phyloP scores from a whole-genome alignment of 2,888 invertebrate genomes.

The Pardosa pseudoannulata region DNA sequence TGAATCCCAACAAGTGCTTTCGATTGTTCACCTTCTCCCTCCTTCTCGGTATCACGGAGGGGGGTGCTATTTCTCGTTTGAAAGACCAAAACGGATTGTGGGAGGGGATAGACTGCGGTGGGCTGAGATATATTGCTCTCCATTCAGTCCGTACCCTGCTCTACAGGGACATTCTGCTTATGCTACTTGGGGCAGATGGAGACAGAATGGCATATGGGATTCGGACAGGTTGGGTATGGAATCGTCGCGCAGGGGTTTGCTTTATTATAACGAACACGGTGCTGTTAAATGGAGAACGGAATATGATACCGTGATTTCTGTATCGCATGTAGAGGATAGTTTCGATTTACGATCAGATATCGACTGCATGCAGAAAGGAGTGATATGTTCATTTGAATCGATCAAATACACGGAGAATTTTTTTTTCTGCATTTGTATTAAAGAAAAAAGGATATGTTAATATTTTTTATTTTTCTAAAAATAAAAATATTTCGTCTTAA shows the following conservation, averaged over 20 bases:
- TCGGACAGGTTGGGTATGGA: slow-evolving; percentile 32
- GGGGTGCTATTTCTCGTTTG: background rate
- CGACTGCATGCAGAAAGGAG: background rate
- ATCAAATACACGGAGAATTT: too few species aligned
- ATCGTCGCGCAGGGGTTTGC: background rate
- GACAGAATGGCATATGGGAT: slow-evolving; percentile 51
- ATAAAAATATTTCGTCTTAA: too few species aligned
- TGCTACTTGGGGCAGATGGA: slow-evolving; percentile 50
- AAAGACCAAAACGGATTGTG: background rate
- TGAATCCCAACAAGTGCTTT: slow-evolving; percentile 34
- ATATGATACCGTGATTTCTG: slow-evolving; percentile 18
- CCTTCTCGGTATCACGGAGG: background rate
- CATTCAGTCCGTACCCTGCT: slow-evolving; percentile 55
- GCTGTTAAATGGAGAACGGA: slow-evolving; percentile 1
- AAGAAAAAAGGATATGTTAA: too few species aligned
- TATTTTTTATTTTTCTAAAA: too few species aligned
- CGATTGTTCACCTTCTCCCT: background rate
- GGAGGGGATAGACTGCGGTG: slow-evolving; percentile 39
- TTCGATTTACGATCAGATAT: slow-evolving; percentile 11
- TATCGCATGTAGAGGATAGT: background rate
- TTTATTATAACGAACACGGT: slow-evolving; percentile 16
- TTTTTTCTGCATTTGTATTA: too few species aligned
- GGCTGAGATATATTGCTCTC: slow-evolving; percentile 56
- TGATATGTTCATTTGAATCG: background rate
- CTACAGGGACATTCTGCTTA: background rate